These are phyloP conservation scores for Fregetta grallaria DNA, from an alignment of 2,113 vertebrate species.

Conservation along the genomic window DNA sequence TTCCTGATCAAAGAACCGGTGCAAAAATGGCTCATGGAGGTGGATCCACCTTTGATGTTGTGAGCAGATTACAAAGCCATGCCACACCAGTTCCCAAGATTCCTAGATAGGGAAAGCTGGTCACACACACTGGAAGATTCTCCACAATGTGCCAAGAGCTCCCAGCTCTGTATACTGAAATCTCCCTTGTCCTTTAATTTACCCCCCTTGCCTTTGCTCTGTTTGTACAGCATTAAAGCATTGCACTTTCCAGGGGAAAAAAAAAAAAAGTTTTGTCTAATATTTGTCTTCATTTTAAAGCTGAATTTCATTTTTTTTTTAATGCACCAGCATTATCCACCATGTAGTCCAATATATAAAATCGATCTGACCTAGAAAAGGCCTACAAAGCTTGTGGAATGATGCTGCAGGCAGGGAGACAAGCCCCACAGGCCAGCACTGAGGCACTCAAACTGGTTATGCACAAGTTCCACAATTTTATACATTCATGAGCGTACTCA, in stretches of 20 bases:
- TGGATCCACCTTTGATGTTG: conserved; percentile 7
- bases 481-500: background rate
- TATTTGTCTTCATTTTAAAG: background rate
- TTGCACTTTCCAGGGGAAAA: background rate
- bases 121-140: background rate
- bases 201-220: background rate
- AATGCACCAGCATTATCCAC: background rate
- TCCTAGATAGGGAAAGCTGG: background rate
- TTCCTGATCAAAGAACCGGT: background rate
- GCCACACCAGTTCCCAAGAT: background rate
- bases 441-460: background rate
- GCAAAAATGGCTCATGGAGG: background rate
- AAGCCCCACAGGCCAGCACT: background rate
- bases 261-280: background rate
- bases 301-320: background rate
- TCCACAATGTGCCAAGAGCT: background rate
- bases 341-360: background rate
- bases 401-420: background rate
- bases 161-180: background rate
- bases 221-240: background rate
- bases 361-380: background rate
- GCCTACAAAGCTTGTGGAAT: background rate
- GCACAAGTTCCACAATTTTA: background rate
- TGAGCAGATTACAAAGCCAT: background rate
- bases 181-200: background rate